A percentile compares a stretch with the other conserved stretches of the same genome.
Evolutionary conservation across 2,797 vertebrate species (phyloP).

Genomic region (Peromyscus eremicus): DNA sequence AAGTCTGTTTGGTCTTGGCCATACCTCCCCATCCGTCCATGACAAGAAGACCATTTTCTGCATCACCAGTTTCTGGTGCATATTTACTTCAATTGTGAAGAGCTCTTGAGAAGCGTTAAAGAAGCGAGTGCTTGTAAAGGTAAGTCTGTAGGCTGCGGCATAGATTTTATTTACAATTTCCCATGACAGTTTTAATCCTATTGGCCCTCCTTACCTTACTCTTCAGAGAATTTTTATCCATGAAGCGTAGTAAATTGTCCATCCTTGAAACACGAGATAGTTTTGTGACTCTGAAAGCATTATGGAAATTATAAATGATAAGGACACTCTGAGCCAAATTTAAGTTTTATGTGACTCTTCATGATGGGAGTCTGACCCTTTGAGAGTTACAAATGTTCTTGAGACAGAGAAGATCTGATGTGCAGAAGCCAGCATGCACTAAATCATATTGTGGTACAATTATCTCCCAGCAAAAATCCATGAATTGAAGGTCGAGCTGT

Average conservation of each 20-base stretch:
- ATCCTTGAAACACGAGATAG: slow-evolving; percentile 74
- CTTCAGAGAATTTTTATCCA: slow-evolving; percentile 66
- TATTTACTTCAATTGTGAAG: background rate
- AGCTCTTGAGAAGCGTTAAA: background rate
- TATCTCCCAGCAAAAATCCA: slow-evolving; percentile 75
- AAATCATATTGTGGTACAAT: slow-evolving; percentile 80
- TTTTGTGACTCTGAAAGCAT: slow-evolving; percentile 72
- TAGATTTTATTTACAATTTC: slow-evolving; percentile 62
- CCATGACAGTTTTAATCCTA: slow-evolving; percentile 68
- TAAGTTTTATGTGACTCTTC: slow-evolving; percentile 72
- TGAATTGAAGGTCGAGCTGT: slow-evolving; percentile 73
- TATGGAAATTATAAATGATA: slow-evolving; percentile 84
- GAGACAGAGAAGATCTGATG: slow-evolving; percentile 54
- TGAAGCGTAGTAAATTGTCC: slow-evolving; percentile 69
- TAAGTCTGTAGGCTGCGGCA: background rate
- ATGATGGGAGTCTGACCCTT: slow-evolving; percentile 77
- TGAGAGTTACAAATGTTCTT: slow-evolving; percentile 73
- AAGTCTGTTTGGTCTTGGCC: rapidly evolving
- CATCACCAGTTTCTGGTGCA: background rate
- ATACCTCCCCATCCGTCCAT: rapidly evolving
- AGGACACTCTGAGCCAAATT: slow-evolving; percentile 77
- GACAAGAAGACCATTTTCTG: background rate
- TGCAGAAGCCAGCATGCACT: slow-evolving; percentile 60
- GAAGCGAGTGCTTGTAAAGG: background rate
- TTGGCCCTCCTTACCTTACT: slow-evolving; percentile 50